A percentile compares a stretch with the other conserved stretches of the same genome.
phyloP scores from a whole-genome alignment of 2,113 vertebrate genomes.

The Scopus umbretta region DNA sequence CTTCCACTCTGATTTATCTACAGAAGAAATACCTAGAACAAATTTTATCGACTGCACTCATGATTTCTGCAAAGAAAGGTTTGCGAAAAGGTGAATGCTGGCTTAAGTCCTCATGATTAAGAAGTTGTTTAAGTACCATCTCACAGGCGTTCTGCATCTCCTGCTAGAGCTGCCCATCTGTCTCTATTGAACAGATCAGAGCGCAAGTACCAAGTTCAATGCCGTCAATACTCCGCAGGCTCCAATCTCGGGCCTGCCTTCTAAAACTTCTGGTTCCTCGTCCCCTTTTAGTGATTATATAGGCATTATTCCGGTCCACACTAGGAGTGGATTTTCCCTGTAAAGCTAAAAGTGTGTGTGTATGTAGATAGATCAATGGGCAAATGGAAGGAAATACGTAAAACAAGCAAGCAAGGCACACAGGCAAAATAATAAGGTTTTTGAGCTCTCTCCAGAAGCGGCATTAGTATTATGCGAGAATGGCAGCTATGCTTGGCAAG shows the following conservation, averaged over 20 bases:
- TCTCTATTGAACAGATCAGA: neutral
- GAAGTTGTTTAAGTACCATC: neutral
- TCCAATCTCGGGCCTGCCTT: neutral
- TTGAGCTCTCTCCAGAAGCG: neutral
- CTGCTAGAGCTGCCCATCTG: neutral
- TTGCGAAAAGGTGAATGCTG: neutral
- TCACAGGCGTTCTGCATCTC: neutral
- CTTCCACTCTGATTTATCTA: neutral
- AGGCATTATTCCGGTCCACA: neutral
- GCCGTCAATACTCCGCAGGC: neutral
- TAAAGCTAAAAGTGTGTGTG: neutral
- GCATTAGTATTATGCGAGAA: neutral
- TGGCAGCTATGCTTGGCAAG: neutral
- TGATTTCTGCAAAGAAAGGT: neutral
- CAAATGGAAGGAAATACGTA: neutral
- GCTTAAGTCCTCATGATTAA: neutral
- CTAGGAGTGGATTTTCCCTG: neutral
- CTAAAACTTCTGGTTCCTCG: neutral
- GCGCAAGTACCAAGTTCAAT: neutral
- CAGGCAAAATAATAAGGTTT: neutral
- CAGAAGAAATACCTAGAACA: neutral
- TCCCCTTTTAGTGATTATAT: neutral
- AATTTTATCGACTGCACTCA: rapidly evolving
- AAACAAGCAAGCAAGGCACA: neutral
- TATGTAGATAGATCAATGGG: neutral